Evolutionary conservation across 2,888 invertebrate genomes (phyloP), one percentile per base, ranked within the genome.

Genomic region (Caenorhabditis sp.): DNA sequence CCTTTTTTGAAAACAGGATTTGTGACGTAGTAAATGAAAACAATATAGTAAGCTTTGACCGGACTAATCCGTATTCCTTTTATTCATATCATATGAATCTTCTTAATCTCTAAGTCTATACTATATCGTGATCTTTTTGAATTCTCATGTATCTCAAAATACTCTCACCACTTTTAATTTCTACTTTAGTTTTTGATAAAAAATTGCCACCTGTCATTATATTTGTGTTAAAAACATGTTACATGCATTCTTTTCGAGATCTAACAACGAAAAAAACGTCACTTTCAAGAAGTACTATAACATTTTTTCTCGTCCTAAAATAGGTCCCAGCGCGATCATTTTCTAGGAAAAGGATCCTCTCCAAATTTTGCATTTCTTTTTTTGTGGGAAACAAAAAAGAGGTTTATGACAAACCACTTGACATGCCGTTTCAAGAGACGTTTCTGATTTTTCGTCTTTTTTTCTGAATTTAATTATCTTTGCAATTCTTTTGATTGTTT

Each of bases 351-450:
- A 17, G 12, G 12, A 10, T 43, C 43, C 14, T 43, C 17, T 43
- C n/a, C n/a, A n/a, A n/a, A n/a, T 43, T 17, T 43, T 43, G 2
- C 17, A 43, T 43, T 43, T 43, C 14, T 43, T 14, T 43, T 43
- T 10, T 43, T 43, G 14, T 43, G 31, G 31, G 31, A 31, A 31
- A 31, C 31, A 31, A 31, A 31, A 31, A 31, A 31, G 31, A 31
- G 31, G 31, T 63, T 71, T 71, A 63, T 67, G 66, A 66, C 67
- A 63, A 71, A 71, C 17, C 43, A 43, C 43, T 43, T 43, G 43
- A 43, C 43, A 17, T 60, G 59, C 66, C 63, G 60, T 63, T 66
- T 63, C 63, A 59, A 70, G 66, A 66, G 65, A 66, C 62, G 63
- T 70, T 60, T 25, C 53, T 36, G 43, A 20, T 43, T 50, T 43